Base-by-base conservation (phyloP, 1,140 invertebrate species). In the Drosophila guanche region DNA sequence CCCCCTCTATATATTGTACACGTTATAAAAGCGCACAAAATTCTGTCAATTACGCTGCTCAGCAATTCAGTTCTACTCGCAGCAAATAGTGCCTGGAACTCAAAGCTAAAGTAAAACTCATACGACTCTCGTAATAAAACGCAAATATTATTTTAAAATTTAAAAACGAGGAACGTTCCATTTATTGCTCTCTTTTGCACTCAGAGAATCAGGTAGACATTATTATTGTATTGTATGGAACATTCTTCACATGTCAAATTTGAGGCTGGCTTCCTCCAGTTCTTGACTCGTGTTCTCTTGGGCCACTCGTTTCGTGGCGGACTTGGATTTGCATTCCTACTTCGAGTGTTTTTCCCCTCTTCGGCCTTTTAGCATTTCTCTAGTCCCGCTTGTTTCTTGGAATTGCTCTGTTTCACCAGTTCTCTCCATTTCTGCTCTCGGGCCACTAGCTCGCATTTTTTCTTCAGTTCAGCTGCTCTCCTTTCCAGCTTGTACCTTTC, bases 51-150 rank as follows among this genome's bases (percentile, higher is more conserved):
- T 25, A 16, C 8, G 45, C 29, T 52, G 59, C 40, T 63, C 37
- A 40, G 45, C 25, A 25, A 5, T 37, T 29, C 33, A 12, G n/a
- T 41, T 25, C 23, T 22, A n/a, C 37, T 27, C n/a, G 27, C 37
- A 41, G 33, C 33, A 46, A 47, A 22, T 29, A 62, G 67, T 61
- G 66, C 56, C 51, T 67, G 3, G 51, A 67, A 62, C 46, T 37
- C 25, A 40, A 65, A 37, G 33, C 33, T 37, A 37, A 37, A 33
- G 8, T 37, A 37, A 37, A 37, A 10, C 33, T 37, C 33, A 10
- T 55, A 62, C 45, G 51, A 42, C 54, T 48, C 29, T 71, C 69
- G 66, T 61, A 50, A 54, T 72, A 50, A 54, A 70, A 53, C 27
- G 69, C 14, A 46, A 20, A 8, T 20, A 37, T 37, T 27, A 23